phyloP scores from a whole-genome alignment of 2,113 vertebrate species.

The Pelmatolapia mariae region DNA sequence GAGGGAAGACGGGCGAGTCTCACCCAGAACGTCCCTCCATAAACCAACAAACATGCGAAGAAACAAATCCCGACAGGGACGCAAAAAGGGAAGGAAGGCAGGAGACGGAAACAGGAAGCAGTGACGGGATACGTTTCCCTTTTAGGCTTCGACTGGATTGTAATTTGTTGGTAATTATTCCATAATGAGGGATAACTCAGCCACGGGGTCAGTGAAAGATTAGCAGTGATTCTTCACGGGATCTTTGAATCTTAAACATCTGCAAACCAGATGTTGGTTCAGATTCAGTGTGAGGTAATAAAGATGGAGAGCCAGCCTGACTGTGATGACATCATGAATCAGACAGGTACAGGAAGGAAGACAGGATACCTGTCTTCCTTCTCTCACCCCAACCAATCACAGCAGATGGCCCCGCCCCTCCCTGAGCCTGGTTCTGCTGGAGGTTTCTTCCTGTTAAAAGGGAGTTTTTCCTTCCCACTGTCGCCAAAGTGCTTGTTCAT shows the following conservation, averaged over 20 bases:
- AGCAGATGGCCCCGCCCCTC: background rate
- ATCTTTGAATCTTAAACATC: background rate
- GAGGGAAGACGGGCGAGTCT: background rate
- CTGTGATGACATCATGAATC: background rate
- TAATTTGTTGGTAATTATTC: background rate
- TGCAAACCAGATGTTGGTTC: background rate
- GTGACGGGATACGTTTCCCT: background rate
- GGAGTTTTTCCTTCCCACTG: background rate
- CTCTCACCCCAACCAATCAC: background rate
- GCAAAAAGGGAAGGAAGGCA: background rate
- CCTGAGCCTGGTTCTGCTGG: accelerated
- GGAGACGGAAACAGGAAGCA: background rate
- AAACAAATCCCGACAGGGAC: no score
- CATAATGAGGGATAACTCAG: background rate
- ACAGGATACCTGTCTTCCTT: accelerated
- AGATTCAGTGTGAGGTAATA: background rate
- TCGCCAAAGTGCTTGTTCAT: accelerated
- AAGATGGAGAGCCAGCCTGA: background rate
- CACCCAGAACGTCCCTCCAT: background rate
- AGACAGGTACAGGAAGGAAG: background rate
- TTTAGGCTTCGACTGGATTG: background rate
- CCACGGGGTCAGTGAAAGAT: background rate
- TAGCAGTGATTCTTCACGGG: background rate
- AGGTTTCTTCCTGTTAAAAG: background rate
- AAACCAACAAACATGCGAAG: background rate